These are phyloP conservation scores for Cladopsammia gracilis DNA, from an alignment of 64 coral and sea anemone species.

Conservation along the genomic window DNA sequence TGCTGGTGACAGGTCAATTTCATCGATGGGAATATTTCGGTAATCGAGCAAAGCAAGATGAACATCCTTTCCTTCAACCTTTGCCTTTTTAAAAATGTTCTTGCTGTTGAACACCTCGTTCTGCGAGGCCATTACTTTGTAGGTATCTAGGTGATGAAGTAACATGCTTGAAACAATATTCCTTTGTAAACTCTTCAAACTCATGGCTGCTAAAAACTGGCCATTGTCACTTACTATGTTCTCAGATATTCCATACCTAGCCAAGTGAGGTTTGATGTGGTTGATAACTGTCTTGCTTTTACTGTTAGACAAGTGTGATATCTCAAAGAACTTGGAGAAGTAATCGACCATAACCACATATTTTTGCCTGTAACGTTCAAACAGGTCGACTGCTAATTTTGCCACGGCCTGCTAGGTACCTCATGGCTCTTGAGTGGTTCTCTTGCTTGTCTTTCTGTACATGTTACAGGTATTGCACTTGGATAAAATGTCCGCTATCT, in stretches of 20 bases:
- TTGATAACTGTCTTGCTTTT: background rate
- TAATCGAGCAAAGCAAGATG: too few species aligned
- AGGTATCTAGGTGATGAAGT: slow-evolving; percentile 1
- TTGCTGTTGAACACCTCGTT: too few species aligned
- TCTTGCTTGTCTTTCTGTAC: background rate
- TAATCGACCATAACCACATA: slow-evolving; percentile 26
- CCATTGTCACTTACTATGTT: background rate
- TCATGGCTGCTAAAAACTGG: background rate
- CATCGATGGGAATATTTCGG: too few species aligned
- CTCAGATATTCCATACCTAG: slow-evolving; percentile 14
- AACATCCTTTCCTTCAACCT: too few species aligned
- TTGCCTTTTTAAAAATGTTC: too few species aligned
- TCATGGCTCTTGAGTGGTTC: slow-evolving; percentile 8
- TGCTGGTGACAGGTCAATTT: too few species aligned
- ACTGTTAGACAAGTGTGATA: background rate
- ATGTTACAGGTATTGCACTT: background rate
- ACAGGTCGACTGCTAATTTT: slow-evolving; percentile 1
- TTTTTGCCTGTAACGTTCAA: background rate
- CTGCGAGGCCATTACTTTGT: too few species aligned
- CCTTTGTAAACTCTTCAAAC: background rate
- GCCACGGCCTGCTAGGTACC: background rate
- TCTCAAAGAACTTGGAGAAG: background rate
- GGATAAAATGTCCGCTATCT: slow-evolving; percentile 8
- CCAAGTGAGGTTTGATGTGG: background rate
- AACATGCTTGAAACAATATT: background rate